Evolutionary conservation across 2,888 invertebrate species (phyloP).

Genomic region (Hemicrepidius hirtus): DNA sequence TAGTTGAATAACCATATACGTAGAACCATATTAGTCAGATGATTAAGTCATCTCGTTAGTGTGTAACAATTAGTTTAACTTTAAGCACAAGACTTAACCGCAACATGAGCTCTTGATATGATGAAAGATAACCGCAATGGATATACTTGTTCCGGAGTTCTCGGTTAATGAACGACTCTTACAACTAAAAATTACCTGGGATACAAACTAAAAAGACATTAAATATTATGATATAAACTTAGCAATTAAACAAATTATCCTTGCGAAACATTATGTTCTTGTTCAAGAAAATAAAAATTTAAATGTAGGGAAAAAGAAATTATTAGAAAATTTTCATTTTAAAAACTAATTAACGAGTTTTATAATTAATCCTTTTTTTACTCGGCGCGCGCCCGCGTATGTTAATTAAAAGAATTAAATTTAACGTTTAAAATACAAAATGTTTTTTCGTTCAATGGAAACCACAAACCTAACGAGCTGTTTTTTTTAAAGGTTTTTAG

Average conservation of each 20-base stretch:
- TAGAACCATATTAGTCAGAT: slow-evolving; percentile 36
- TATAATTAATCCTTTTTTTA: too few relatives aligned
- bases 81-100: slow-evolving; percentile 31
- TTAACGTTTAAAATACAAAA: too few relatives aligned
- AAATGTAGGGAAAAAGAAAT: too few relatives aligned
- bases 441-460: neutral
- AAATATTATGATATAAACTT: slow-evolving; percentile 1
- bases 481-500: neutral
- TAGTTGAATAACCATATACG: slow-evolving; percentile 28
- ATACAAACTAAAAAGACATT: neutral
- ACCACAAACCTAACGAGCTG: slow-evolving; percentile 22
- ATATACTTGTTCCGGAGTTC: slow-evolving; percentile 22
- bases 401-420: too few relatives aligned
- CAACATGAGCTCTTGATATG: slow-evolving; percentile 13
- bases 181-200: slow-evolving; percentile 4
- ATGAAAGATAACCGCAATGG: slow-evolving; percentile 30
- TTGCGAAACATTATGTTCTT: neutral
- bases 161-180: slow-evolving; percentile 10
- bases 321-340: too few relatives aligned
- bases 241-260: slow-evolving; percentile 11
- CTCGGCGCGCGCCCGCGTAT: too few relatives aligned
- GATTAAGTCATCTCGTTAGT: slow-evolving; percentile 32
- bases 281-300: too few relatives aligned
- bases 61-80: slow-evolving; percentile 38
- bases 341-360: too few relatives aligned